A percentile compares a stretch with the other conserved stretches of the same genome.
Evolutionary conservation across 2,113 vertebrate species (phyloP).

Genomic region (Stercorarius parasiticus): DNA sequence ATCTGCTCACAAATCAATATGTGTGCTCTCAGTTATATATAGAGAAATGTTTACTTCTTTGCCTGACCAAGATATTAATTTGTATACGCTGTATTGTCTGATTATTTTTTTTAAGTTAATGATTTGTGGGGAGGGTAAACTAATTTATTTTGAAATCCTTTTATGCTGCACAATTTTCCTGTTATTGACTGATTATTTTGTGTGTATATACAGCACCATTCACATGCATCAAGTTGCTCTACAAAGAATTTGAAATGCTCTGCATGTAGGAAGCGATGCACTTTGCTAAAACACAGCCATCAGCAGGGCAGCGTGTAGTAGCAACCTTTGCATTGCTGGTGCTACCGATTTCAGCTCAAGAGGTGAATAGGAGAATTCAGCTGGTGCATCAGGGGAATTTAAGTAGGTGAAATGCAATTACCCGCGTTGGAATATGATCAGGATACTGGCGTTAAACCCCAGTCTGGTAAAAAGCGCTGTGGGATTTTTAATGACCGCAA

Average conservation of each 20-base stretch:
- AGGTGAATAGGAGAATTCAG: background rate
- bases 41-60: conserved; percentile 69
- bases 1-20: conserved; percentile 76
- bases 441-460: background rate
- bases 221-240: background rate
- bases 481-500: background rate
- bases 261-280: background rate
- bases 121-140: conserved; percentile 20
- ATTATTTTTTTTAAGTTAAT: background rate
- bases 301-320: background rate
- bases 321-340: background rate
- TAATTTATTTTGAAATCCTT: conserved; percentile 46
- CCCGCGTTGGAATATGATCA: background rate
- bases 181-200: conserved; percentile 39
- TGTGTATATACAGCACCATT: background rate
- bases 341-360: background rate
- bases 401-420: conserved; percentile 6
- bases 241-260: conserved; percentile 3
- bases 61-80: conserved; percentile 74
- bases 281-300: conserved; percentile 11
- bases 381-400: background rate
- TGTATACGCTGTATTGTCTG: conserved; percentile 49
- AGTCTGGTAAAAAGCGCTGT: background rate
- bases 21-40: conserved; percentile 68
- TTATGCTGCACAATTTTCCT: conserved; percentile 4